A percentile compares a stretch with the other conserved stretches of the same genome.
Conservation (phyloP, 2,797 vertebrate genomes). For the Anguilla megastoma region DNA sequence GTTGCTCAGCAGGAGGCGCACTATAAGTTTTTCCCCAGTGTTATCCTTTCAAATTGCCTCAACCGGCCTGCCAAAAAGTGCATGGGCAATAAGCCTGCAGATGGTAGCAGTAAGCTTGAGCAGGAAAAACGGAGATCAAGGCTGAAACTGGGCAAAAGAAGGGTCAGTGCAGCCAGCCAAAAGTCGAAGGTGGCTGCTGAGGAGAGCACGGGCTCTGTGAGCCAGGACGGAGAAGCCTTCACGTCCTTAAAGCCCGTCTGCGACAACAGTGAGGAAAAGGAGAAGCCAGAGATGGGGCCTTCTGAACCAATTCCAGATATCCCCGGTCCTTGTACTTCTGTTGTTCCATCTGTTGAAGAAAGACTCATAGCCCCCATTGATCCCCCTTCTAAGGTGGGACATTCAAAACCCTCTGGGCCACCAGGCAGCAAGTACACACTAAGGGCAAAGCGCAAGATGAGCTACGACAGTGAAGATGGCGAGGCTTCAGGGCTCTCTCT, state of each 20-base stretch:
- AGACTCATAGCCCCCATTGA: conserved; percentile 57
- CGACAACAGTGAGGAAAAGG: conserved; percentile 47
- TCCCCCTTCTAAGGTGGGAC: conserved; percentile 63
- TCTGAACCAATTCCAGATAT: conserved; percentile 40
- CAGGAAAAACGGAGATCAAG: conserved; percentile 80
- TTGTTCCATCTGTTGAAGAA: conserved; percentile 46
- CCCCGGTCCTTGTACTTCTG: conserved; percentile 34
- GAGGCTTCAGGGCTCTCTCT: conserved; percentile 74
- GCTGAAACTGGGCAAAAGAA: conserved; percentile 84
- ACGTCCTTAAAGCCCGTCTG: conserved; percentile 35
- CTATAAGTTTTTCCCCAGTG: conserved; percentile 98
- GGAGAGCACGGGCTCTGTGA: conserved; percentile 74
- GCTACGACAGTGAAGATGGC: conserved; percentile 82
- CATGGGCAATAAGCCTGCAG: conserved; percentile 59
- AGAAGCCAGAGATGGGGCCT: conserved; percentile 38
- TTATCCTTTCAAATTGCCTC: conserved; percentile 98
- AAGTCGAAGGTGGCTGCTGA: conserved; percentile 59
- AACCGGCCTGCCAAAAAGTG: conserved; percentile 82
- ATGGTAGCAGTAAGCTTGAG: conserved; percentile 73
- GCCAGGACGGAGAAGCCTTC: conserved; percentile 65
- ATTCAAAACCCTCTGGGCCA: conserved; percentile 78
- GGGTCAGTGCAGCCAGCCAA: conserved; percentile 63
- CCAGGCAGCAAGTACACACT: conserved; percentile 95
- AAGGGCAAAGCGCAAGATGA: conserved; percentile 89
- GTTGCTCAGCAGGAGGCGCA: conserved; percentile 94